These are phyloP conservation scores for Eleginops maclovinus DNA, from an alignment of 2,113 vertebrate genomes.

Conservation along the genomic window DNA sequence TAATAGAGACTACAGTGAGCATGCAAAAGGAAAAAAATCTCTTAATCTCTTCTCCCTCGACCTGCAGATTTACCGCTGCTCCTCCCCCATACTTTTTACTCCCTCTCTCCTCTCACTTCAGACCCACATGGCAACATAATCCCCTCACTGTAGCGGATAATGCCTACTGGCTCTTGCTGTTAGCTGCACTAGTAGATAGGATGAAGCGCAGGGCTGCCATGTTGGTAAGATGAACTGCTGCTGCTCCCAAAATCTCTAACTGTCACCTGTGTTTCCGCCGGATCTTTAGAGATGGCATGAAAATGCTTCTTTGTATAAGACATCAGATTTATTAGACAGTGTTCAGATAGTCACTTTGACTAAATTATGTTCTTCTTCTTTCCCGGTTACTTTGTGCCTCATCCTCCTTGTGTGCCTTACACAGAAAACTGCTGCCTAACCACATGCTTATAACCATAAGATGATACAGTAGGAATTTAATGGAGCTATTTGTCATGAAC, in stretches of 20 bases:
- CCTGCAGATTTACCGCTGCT: not conserved
- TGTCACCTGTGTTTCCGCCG: not conserved
- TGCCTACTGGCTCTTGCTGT: slow-evolving; percentile 43
- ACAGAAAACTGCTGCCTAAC: not conserved
- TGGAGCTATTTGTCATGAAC: not conserved
- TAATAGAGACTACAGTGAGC: not conserved
- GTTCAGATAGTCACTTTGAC: not conserved
- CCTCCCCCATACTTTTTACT: not conserved
- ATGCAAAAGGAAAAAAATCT: slow-evolving; percentile 24
- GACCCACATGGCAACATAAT: slow-evolving; percentile 61
- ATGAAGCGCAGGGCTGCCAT: slow-evolving; percentile 16
- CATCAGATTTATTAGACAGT: not conserved
- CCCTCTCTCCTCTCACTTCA: not conserved
- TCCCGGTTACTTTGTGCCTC: slow-evolving; percentile 28
- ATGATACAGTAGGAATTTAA: not conserved
- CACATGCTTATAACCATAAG: slow-evolving; percentile 2
- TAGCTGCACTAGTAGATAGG: slow-evolving; percentile 39
- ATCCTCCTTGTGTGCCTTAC: slow-evolving; percentile 30
- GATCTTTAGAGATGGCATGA: not conserved
- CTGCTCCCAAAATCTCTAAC: slow-evolving; percentile 39
- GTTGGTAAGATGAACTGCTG: slow-evolving; percentile 29
- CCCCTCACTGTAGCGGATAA: slow-evolving; percentile 62
- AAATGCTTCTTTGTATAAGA: not conserved
- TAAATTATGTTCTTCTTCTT: slow-evolving; percentile 22
- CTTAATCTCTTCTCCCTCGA: slow-evolving; percentile 5